Base-by-base conservation (phyloP, 1,140 invertebrate species). In the Drosophila pachea region DNA sequence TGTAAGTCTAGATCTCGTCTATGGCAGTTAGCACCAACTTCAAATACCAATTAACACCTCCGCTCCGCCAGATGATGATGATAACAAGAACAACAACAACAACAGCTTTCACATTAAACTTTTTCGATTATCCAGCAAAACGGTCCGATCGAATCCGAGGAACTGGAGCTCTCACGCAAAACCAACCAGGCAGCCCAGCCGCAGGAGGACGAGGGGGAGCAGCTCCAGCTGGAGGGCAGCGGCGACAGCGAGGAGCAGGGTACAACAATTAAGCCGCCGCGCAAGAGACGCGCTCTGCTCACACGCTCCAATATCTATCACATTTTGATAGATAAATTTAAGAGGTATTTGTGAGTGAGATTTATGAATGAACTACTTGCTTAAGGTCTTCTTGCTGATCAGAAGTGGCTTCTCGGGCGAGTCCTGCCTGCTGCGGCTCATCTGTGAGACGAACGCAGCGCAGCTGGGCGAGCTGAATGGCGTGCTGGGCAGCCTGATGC, bases 401-500 rank as follows among this genome's bases (percentile, higher is more conserved):
- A 88, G 87, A 42, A 84, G 70, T 8, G 88, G 88, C 11, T 87
- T 86, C 7, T 59, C 68, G 7, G 88, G 87, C 2, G 82, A 86
- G 42, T 43, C 76, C 7, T 89, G 88, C 42, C 48, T 89, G 32
- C 52, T 89, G 29, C 87, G 88, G 5, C 49, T 89, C 5, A 89
- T 89, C 22, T 89, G 88, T 32, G 88, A 89, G 42, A 69, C 59
- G 9, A 84, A 69, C 58, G 67, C 82, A 1, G 77, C 76, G 0
- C 68, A 86, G 33, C 43, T 89, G 9, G 66, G 71, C 36, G 73
- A 88, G 11, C 64, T 81, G 0, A 89, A 89, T 38, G 88, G 88
- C 5, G 86, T 89, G 6, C 38, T 89, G 36, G 88, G 88, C 45
- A 84, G 82, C 16, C 32, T 89, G 7, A 56, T 89, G 12, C 88